Percentiles rank a stretch among this genome's conserved stretches.
Conservation (phyloP, 2,888 invertebrate species). For the Coleophora flavipennella region DNA sequence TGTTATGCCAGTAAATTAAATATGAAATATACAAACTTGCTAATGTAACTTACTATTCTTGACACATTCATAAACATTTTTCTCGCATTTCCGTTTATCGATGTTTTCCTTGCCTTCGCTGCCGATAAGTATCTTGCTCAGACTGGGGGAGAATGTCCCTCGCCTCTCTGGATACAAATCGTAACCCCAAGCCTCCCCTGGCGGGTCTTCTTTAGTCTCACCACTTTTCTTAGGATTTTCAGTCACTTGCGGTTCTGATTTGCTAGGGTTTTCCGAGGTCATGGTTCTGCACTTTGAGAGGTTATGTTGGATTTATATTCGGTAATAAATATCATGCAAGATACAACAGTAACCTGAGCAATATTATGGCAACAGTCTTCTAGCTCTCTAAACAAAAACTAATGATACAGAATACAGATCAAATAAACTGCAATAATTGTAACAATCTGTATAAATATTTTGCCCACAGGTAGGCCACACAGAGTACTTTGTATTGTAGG, state of each 20-base stretch:
- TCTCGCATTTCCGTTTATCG: slow-evolving; percentile 84
- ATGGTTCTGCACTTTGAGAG: too few relatives aligned
- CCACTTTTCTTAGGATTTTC: not conserved
- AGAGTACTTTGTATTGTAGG: too few relatives aligned
- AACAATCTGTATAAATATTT: too few relatives aligned
- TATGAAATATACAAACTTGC: not conserved
- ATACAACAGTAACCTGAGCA: too few relatives aligned
- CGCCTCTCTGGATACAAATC: slow-evolving; percentile 88
- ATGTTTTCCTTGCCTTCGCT: slow-evolving; percentile 79
- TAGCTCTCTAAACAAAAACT: too few relatives aligned
- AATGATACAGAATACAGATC: too few relatives aligned
- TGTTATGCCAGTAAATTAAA: not conserved
- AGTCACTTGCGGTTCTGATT: not conserved
- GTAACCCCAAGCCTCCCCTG: slow-evolving; percentile 77
- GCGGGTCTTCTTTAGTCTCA: slow-evolving; percentile 16
- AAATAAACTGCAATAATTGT: too few relatives aligned
- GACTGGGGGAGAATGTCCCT: slow-evolving; percentile 70
- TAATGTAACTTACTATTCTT: slow-evolving; percentile 73
- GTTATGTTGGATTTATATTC: too few relatives aligned
- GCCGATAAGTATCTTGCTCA: slow-evolving; percentile 72
- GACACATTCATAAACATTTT: slow-evolving; percentile 82
- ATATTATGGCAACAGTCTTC: too few relatives aligned
- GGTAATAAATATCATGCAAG: too few relatives aligned
- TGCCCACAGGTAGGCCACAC: too few relatives aligned
- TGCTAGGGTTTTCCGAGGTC: not conserved